Conservation (phyloP, 2,888 invertebrate genomes). For the Plagodis pulveraria region DNA sequence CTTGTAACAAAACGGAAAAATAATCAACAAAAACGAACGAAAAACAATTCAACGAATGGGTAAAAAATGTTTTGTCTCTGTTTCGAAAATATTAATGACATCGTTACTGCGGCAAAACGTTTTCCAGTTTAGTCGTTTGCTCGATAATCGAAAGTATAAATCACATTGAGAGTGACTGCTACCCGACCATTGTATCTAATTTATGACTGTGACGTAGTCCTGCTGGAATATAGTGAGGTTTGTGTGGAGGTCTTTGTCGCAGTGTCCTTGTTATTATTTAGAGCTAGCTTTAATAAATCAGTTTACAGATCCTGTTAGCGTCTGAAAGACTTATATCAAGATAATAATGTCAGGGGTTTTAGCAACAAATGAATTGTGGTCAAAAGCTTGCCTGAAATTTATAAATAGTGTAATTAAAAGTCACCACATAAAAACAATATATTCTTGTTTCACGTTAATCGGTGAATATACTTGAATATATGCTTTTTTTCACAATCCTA, state of each 20-base stretch:
- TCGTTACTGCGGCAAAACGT: constrained; percentile 59
- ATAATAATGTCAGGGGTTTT: too few relatives aligned
- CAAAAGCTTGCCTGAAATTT: too few relatives aligned
- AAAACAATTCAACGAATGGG: constrained; percentile 22
- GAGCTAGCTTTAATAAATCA: too few relatives aligned
- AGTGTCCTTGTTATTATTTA: constrained; percentile 3
- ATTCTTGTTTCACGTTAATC: too few relatives aligned
- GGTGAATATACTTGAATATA: too few relatives aligned
- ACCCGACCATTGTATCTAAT: constrained; percentile 61
- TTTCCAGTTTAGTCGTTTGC: constrained; percentile 66
- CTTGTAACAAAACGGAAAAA: constrained; percentile 28
- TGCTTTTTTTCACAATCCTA: too few relatives aligned
- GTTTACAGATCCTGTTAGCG: too few relatives aligned
- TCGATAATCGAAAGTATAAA: constrained; percentile 72
- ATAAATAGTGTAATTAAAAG: too few relatives aligned
- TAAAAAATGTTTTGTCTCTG: constrained; percentile 39
- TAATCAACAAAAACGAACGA: constrained; percentile 32
- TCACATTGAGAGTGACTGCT: constrained; percentile 72
- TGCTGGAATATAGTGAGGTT: constrained; percentile 7
- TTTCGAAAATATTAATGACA: constrained; percentile 63
- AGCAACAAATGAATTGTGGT: too few relatives aligned
- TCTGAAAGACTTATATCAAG: too few relatives aligned
- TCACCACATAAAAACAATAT: too few relatives aligned
- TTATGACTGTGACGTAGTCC: constrained; percentile 53
- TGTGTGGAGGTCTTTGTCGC: constrained; percentile 16